Conservation (phyloP, 2,888 invertebrate genomes). For the Orthonevra nobilis region DNA sequence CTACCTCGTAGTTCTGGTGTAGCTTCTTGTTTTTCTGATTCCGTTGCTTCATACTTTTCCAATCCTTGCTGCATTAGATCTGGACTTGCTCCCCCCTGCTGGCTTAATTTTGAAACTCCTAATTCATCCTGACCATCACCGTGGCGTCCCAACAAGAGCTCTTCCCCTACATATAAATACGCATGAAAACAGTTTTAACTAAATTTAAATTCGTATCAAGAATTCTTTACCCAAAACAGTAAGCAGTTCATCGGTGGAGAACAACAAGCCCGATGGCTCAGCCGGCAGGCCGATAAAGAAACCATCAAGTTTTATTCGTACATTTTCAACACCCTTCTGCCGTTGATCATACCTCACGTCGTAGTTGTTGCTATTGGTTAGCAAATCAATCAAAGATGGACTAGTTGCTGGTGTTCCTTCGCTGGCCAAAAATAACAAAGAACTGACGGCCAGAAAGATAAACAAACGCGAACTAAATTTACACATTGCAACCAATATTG, state of each 20-base stretch:
- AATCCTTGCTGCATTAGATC: too few species aligned
- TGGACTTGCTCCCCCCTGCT: too few species aligned
- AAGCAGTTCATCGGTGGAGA: conserved; percentile 70
- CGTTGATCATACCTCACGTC: conserved; percentile 85
- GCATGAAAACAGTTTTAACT: too few species aligned
- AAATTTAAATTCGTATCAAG: too few species aligned
- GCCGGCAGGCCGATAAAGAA: conserved; percentile 76
- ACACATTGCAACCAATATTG: conserved; percentile 74
- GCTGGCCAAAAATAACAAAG: conserved; percentile 74
- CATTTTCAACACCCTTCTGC: conserved; percentile 89
- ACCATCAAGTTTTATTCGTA: conserved; percentile 83
- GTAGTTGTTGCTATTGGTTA: conserved; percentile 74
- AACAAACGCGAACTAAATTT: conserved; percentile 79
- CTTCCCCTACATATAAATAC: conserved; percentile 57
- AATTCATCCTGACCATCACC: conserved; percentile 13
- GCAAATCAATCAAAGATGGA: conserved; percentile 50
- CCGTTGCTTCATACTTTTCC: too few species aligned
- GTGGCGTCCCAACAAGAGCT: conserved; percentile 40
- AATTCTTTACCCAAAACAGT: conserved; percentile 71
- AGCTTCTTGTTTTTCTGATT: too few species aligned
- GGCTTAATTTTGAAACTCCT: conserved; percentile 23
- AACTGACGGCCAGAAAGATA: conserved; percentile 72
- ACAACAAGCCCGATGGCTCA: conserved; percentile 60
- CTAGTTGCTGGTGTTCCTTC: conserved; percentile 19
- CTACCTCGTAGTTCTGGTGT: conserved; percentile 20